Conservation (phyloP, 1,140 invertebrate genomes). For the Sarcophaga bullata region DNA sequence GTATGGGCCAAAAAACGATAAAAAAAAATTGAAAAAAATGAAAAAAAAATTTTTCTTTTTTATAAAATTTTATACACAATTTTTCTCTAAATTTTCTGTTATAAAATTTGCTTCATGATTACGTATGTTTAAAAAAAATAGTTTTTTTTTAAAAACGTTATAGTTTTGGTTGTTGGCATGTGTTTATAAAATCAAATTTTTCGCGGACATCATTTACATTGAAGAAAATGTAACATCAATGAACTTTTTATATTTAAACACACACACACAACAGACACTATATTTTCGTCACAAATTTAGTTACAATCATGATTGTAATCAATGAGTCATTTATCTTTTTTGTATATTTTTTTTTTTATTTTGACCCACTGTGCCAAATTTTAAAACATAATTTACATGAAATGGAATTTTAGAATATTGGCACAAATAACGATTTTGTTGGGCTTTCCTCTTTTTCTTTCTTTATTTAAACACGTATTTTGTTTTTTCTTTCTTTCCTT, state of each 20-base stretch:
- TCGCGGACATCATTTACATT: constrained; percentile 19
- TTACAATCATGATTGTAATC: not conserved
- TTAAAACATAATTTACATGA: not conserved
- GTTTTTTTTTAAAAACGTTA: no score
- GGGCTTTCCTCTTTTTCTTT: not conserved
- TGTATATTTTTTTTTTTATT: not conserved
- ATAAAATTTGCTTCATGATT: no score
- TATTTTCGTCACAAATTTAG: constrained; percentile 7
- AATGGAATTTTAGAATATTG: not conserved
- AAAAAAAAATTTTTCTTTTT: no score
- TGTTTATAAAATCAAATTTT: not conserved
- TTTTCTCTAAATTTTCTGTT: no score
- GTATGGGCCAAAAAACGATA: no score
- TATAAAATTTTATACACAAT: no score
- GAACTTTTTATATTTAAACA: not conserved
- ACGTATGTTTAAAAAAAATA: no score
- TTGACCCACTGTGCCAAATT: constrained; percentile 38
- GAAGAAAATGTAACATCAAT: constrained; percentile 16
- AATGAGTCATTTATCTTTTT: not conserved
- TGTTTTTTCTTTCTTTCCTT: not conserved
- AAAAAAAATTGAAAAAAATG: no score
- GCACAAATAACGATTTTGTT: not conserved
- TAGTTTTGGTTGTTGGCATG: not conserved
- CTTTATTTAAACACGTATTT: not conserved
- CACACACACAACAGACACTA: not conserved